phyloP scores from a whole-genome alignment of 2,888 invertebrate genomes.

The Hydrotaea diabolus region DNA sequence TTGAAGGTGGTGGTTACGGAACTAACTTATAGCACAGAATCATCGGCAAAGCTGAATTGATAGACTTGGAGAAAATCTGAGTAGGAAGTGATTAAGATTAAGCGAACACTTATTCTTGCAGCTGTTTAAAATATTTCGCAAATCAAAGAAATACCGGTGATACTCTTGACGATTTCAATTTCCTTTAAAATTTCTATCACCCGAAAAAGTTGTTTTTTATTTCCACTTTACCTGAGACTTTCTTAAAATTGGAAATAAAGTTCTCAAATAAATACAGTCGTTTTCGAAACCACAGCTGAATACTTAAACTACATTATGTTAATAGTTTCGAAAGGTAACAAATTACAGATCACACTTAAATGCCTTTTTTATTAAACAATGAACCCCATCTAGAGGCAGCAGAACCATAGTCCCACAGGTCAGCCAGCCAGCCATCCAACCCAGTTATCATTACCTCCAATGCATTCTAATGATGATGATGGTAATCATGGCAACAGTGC shows the following conservation, averaged over 20 bases:
- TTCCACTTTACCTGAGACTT: neutral
- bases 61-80: no score
- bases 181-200: neutral
- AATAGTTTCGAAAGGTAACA: conserved; percentile 33
- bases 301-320: conserved; percentile 36
- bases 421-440: neutral
- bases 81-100: no score
- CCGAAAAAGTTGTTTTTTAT: neutral
- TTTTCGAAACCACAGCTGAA: conserved; percentile 5
- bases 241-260: neutral
- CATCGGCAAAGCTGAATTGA: no score
- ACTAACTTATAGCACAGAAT: no score
- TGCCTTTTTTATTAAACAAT: conserved; percentile 3
- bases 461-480: conserved; percentile 37
- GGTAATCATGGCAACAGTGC: neutral
- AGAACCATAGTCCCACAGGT: no score
- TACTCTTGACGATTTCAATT: neutral
- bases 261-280: neutral
- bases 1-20: no score
- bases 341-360: conserved; percentile 32
- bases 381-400: neutral
- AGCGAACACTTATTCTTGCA: no score
- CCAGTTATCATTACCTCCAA: conserved; percentile 22
- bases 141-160: no score
- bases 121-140: no score